Evolutionary conservation across 1,140 invertebrate genomes (phyloP).

Genomic region (Amyelois transitella): DNA sequence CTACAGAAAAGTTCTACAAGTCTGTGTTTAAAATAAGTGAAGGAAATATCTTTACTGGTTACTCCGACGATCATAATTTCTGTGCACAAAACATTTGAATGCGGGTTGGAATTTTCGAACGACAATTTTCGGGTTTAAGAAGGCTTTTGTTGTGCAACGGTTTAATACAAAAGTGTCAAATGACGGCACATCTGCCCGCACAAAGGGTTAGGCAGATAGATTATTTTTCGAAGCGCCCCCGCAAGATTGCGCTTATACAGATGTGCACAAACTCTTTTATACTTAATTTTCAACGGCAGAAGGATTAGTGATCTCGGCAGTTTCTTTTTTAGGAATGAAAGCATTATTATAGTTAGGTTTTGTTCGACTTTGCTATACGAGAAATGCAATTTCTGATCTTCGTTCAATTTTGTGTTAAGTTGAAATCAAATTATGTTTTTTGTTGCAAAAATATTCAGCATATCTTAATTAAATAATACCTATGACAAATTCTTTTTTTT

Average conservation of each 20-base stretch:
- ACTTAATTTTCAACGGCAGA: slow-evolving; percentile 13
- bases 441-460: no score
- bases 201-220: slow-evolving; percentile 72
- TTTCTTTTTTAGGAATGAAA: not conserved
- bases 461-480: no score
- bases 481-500: no score
- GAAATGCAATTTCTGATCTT: no score
- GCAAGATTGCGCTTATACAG: slow-evolving; percentile 72
- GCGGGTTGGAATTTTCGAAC: not conserved
- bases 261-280: slow-evolving; percentile 48
- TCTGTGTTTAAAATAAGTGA: not conserved
- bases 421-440: no score
- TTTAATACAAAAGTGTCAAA: slow-evolving; percentile 75
- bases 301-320: slow-evolving; percentile 8
- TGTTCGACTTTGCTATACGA: no score
- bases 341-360: not conserved
- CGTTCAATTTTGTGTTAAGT: no score
- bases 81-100: slow-evolving; percentile 37
- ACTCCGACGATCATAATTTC: slow-evolving; percentile 15
- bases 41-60: not conserved
- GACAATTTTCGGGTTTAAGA: slow-evolving; percentile 70
- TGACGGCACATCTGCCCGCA: slow-evolving; percentile 71
- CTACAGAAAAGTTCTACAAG: no score
- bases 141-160: slow-evolving; percentile 73
- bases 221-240: slow-evolving; percentile 71